Percentiles rank a stretch among this genome's conserved stretches.
These are phyloP conservation scores for Xestobium rufovillosum DNA, from an alignment of 2,888 invertebrate genomes.

Conservation along the genomic window DNA sequence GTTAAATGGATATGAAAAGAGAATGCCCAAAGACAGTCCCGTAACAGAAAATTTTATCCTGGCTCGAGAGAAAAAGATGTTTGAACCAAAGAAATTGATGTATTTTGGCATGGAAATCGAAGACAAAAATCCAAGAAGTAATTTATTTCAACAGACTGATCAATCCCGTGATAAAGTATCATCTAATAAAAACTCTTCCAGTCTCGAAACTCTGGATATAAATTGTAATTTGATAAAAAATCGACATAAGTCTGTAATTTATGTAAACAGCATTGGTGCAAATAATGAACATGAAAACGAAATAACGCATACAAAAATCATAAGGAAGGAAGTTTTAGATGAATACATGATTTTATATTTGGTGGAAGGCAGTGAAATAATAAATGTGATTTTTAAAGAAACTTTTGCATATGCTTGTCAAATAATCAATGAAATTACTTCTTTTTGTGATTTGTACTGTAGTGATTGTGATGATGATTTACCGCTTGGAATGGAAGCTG, in stretches of 20 bases:
- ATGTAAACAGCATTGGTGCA: conserved; percentile 23
- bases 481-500: conserved; percentile 41
- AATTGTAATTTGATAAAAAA: no score
- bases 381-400: conserved; percentile 39
- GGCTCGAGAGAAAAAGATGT: conserved; percentile 46
- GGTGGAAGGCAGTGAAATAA: conserved; percentile 33
- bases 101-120: conserved; percentile 47
- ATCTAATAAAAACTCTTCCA: no score
- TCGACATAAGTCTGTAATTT: conserved; percentile 41
- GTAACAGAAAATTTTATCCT: conserved; percentile 47
- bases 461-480: conserved; percentile 35
- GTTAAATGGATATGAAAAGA: conserved; percentile 54
- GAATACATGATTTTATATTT: conserved; percentile 35
- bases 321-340: conserved; percentile 36
- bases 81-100: conserved; percentile 47
- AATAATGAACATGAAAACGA: conserved; percentile 11
- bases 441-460: conserved; percentile 29
- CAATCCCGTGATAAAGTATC: no score
- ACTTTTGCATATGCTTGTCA: conserved; percentile 38
- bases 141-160: no score
- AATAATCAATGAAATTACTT: conserved; percentile 36
- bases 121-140: conserved; percentile 28
- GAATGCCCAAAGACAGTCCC: conserved; percentile 41
- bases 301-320: conserved; percentile 27
- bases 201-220: no score